Evolutionary conservation across 2,888 invertebrate genomes (phyloP).

Genomic region (Lithophane socia): DNA sequence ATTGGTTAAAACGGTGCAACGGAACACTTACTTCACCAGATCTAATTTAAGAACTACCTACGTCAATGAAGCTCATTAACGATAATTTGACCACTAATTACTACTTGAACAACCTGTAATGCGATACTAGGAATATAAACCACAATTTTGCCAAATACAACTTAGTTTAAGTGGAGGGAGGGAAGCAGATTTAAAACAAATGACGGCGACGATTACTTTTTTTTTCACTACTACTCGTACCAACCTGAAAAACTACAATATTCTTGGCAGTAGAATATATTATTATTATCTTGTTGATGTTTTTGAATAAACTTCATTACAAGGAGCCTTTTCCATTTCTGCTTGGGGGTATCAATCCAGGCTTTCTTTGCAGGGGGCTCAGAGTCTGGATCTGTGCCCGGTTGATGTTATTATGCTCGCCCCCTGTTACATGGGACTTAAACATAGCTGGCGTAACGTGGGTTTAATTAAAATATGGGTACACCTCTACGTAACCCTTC

Average conservation of each 20-base stretch:
- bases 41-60: not conserved
- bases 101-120: conserved; percentile 3
- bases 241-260: too few species aligned
- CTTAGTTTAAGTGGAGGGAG: not conserved
- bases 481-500: too few species aligned
- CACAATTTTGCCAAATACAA: not conserved
- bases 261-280: too few species aligned
- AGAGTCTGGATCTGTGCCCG: too few species aligned
- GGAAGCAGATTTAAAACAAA: not conserved
- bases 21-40: not conserved
- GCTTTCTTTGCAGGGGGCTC: too few species aligned
- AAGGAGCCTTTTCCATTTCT: not conserved
- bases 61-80: not conserved
- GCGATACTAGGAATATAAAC: conserved; percentile 1
- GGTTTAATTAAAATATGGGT: too few species aligned
- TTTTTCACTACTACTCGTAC: too few species aligned
- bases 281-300: not conserved
- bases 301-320: not conserved
- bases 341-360: too few species aligned
- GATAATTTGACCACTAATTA: conserved; percentile 16
- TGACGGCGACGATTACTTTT: too few species aligned
- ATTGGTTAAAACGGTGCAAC: not conserved
- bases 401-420: too few species aligned
- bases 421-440: too few species aligned
- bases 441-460: too few species aligned